Conservation (phyloP, 2,888 invertebrate species). For the Linyphia triangularis region DNA sequence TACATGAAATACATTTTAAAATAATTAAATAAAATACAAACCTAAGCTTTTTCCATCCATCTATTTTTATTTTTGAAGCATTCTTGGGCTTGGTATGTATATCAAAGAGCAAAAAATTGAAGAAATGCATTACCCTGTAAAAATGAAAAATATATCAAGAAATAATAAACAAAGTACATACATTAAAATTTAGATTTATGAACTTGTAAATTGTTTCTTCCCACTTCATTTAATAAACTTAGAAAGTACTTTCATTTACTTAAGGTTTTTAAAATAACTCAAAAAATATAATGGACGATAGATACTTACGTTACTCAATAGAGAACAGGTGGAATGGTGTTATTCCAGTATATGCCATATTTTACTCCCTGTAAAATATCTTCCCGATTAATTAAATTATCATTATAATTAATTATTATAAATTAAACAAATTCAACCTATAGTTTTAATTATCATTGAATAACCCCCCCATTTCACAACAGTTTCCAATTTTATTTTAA, state of each 20-base stretch:
- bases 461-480: no score
- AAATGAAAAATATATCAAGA: background rate
- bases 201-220: background rate
- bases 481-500: no score
- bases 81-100: slow-evolving; percentile 67
- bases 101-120: slow-evolving; percentile 65
- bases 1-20: background rate
- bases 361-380: slow-evolving; percentile 40
- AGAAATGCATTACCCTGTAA: slow-evolving; percentile 71
- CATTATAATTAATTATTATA: no score
- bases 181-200: background rate
- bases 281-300: background rate
- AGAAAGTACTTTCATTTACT: background rate
- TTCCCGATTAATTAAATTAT: no score
- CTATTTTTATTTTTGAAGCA: slow-evolving; percentile 71
- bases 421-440: no score
- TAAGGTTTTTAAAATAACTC: background rate
- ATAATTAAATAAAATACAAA: slow-evolving; percentile 16
- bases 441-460: no score
- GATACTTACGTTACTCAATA: slow-evolving; percentile 54
- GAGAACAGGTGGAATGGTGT: slow-evolving; percentile 52
- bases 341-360: slow-evolving; percentile 51
- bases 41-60: slow-evolving; percentile 74
- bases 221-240: background rate
- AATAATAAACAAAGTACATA: background rate